Evolutionary conservation across 2,797 vertebrate genomes (phyloP), one percentile per base, ranked within the genome.

Genomic region (Cichlasoma orientale): DNA sequence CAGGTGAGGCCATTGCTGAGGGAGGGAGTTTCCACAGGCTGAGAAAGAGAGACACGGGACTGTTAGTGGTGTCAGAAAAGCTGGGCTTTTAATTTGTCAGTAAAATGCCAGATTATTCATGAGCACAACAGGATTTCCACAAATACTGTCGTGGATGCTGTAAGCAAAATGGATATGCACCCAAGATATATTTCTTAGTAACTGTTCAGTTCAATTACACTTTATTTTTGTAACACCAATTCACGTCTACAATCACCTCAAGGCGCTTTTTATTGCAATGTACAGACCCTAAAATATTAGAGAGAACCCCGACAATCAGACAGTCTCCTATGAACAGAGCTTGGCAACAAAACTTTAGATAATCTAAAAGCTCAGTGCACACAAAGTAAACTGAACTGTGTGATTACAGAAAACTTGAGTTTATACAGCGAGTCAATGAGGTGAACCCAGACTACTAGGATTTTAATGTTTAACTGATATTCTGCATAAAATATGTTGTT

Each of bases 1-100:
- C 81, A 58, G 95, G 93, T 76, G 95, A 95, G 79, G 95, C 95
- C 95, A 96, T 96, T 59, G 29, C 86, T 93, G 79, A 79, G 80
- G 75, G 82, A 82, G 79, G 82, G 85, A 83, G 84, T 88, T 94
- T 95, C 93, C 92, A 88, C 87, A 91, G 89, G 90, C 93, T 93
- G 79, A 63, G 50, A 47, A 23, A 72, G 21, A 63, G 18, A 88
- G 4, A 82, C 10, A 80, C 1, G 63, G 61, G 8, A 73, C n/a
- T 52, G 53, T 86, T 44, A 79, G 36, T 3, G 5, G 18, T 14
- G 41, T 21, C 25, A 44, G 57, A 3, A 33, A 59, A 36, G 9
- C 44, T 47, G 44, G 41, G 44, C 16, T 7, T 50, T 50, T 50
- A 18, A 50, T 18, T 18, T 3, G 12, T 59, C 31, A 33, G 57